Evolutionary conservation across 1,140 invertebrate genomes (phyloP).

Genomic region (Formica selysi): DNA sequence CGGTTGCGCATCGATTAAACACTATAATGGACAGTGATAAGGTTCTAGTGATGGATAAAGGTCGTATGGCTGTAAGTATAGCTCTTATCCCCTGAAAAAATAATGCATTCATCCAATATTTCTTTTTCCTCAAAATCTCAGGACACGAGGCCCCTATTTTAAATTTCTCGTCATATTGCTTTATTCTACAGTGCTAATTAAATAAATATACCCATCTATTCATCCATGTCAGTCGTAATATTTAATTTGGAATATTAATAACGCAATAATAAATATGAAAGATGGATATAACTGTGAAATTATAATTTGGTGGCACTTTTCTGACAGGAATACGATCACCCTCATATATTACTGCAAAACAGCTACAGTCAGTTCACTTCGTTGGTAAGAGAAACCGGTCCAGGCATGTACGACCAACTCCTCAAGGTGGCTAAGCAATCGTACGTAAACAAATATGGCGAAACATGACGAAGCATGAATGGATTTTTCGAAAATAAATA

Average conservation of each 20-base stretch:
- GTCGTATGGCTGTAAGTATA: conserved; percentile 83
- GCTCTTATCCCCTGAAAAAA: background rate
- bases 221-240: too few species aligned
- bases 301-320: conserved; percentile 11
- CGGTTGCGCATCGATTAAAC: conserved; percentile 89
- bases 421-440: conserved; percentile 81
- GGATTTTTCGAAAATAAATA: background rate
- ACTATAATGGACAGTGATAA: conserved; percentile 87
- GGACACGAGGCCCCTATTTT: background rate
- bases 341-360: conserved; percentile 87
- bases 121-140: background rate
- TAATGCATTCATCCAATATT: background rate
- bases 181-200: too few species aligned
- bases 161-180: background rate
- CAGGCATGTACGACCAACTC: conserved; percentile 85
- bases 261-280: background rate
- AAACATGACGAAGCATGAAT: conserved; percentile 37
- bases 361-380: conserved; percentile 87
- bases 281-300: conserved; percentile 1
- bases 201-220: too few species aligned
- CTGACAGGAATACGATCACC: conserved; percentile 89
- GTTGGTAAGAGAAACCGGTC: conserved; percentile 90
- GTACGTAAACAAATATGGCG: conserved; percentile 73
- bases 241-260: too few species aligned
- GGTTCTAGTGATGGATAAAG: conserved; percentile 89